A percentile compares a stretch with the other conserved stretches of the same genome.
Evolutionary conservation across 2,888 invertebrate species (phyloP).

Genomic region (Phaonia tiefii): DNA sequence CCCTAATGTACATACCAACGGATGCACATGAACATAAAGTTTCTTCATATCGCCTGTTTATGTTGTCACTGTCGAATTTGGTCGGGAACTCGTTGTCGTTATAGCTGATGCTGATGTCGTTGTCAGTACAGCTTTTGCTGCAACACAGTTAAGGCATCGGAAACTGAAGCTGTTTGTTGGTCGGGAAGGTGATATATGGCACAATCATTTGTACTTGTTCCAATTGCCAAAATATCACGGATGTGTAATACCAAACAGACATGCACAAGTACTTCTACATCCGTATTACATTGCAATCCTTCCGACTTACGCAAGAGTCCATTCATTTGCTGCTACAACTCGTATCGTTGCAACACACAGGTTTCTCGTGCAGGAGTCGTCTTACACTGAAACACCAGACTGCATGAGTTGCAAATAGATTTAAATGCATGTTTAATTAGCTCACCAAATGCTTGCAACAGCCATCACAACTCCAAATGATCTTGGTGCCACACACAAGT

Average conservation of each 20-base stretch:
- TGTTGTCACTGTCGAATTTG: slow-evolving; percentile 43
- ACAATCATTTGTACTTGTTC: slow-evolving; percentile 37
- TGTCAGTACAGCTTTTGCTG: slow-evolving; percentile 9
- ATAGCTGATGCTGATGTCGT: slow-evolving; percentile 1
- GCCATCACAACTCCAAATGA: neutral
- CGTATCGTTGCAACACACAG: too few relatives aligned
- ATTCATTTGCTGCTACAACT: slow-evolving; percentile 28
- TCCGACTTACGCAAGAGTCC: too few relatives aligned
- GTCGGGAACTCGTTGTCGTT: slow-evolving; percentile 19
- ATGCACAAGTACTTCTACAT: slow-evolving; percentile 32
- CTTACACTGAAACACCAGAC: neutral
- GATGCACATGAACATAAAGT: neutral
- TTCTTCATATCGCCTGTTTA: slow-evolving; percentile 21
- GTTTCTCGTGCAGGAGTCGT: neutral
- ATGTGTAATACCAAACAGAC: slow-evolving; percentile 28
- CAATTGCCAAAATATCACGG: slow-evolving; percentile 38
- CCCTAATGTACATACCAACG: neutral
- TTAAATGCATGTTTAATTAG: slow-evolving; percentile 49
- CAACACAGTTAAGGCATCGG: neutral
- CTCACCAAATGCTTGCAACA: slow-evolving; percentile 18
- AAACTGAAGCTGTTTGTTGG: slow-evolving; percentile 13
- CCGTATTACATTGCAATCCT: neutral
- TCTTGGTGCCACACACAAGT: neutral
- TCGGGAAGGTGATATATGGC: slow-evolving; percentile 41
- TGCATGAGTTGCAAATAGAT: slow-evolving; percentile 36